Evolutionary conservation across 2,113 vertebrate species (phyloP), one percentile per base, ranked within the genome.

Genomic region (Sebastes schlegelii): DNA sequence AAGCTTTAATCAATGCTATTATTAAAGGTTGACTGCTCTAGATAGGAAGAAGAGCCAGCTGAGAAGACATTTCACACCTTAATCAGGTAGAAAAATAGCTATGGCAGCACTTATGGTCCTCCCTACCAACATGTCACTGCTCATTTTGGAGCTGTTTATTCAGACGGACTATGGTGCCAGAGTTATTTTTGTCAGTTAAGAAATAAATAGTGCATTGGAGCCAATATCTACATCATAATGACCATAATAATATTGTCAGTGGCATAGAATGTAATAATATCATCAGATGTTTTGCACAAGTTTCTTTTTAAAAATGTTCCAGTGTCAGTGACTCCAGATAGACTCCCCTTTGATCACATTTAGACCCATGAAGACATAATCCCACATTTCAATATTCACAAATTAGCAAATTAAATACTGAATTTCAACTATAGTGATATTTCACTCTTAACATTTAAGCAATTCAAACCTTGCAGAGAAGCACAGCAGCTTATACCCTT

Each of bases 1-100:
- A 84, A 83, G 68, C 82, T 87, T 84, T 87, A 89, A 88, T 92
- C 82, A 86, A 73, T 84, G 78, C 86, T 74, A 80, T 84, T 91
- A 92, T 87, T 88, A 90, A 88, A 86, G 90, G 66, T 48, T 86
- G 78, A 77, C 75, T 91, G 88, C 66, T 83, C 57, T 40, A 10
- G 71, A 85, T 63, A 54, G 62, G 67, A 85, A 70, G 76, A 80
- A 87, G 86, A 79, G 21, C 43, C 34, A 45, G 74, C 77, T 8
- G 17, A 81, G 65, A 49, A 84, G 64, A 81, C 42, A 73, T 87
- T 92, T 87, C 26, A 79, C 87, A 88, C 88, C 11, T 82, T 86
- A 88, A 92, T 90, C 79, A 84, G 61, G 68, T 82, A 70, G 74
- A 88, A 88, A 89, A 91, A 87, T 67, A 61, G 80, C 70, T 40